Percentiles rank a stretch among this genome's conserved stretches.
phyloP scores from a whole-genome alignment of 2,797 vertebrate genomes.

The Australoheros facetus region DNA sequence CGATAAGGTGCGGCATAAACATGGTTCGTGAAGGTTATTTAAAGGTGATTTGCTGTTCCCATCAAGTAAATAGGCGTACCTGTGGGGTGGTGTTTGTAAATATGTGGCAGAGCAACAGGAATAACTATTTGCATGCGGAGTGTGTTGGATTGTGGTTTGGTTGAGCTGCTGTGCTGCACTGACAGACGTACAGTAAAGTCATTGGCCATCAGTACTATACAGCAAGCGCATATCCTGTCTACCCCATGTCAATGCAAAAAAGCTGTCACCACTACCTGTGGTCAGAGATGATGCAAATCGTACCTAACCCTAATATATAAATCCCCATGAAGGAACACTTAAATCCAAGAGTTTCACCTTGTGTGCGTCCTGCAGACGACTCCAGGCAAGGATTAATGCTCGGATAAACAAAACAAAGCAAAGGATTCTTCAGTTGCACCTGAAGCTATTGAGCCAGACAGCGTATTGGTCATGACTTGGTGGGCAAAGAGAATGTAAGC shows the following conservation, averaged over 20 bases:
- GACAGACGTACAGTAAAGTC: constrained; percentile 50
- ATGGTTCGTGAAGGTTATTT: constrained; percentile 63
- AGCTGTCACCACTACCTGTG: constrained; percentile 43
- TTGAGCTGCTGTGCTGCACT: constrained; percentile 32
- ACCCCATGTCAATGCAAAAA: constrained; percentile 64
- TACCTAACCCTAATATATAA: constrained; percentile 40
- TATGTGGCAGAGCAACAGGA: constrained; percentile 55
- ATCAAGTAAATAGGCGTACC: constrained; percentile 60
- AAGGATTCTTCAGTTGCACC: constrained; percentile 35
- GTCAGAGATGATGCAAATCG: constrained; percentile 68
- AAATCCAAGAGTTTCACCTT: constrained; percentile 40
- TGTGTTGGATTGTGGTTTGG: constrained; percentile 8
- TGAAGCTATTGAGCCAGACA: constrained; percentile 41
- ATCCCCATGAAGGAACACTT: constrained; percentile 17
- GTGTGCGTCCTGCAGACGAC: constrained; percentile 29
- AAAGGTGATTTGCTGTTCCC: constrained; percentile 61
- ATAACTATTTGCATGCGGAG: constrained; percentile 63
- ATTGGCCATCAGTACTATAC: constrained; percentile 8
- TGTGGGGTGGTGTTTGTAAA: constrained; percentile 64
- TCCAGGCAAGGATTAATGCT: constrained; percentile 51
- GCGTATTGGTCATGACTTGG: constrained; percentile 3
- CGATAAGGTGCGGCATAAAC: constrained; percentile 36
- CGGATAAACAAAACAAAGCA: constrained; percentile 44
- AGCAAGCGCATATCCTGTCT: constrained; percentile 19
- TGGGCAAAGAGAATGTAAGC: constrained; percentile 13